Conservation (phyloP, 2,113 vertebrate species). For the Pollachius pollachius region DNA sequence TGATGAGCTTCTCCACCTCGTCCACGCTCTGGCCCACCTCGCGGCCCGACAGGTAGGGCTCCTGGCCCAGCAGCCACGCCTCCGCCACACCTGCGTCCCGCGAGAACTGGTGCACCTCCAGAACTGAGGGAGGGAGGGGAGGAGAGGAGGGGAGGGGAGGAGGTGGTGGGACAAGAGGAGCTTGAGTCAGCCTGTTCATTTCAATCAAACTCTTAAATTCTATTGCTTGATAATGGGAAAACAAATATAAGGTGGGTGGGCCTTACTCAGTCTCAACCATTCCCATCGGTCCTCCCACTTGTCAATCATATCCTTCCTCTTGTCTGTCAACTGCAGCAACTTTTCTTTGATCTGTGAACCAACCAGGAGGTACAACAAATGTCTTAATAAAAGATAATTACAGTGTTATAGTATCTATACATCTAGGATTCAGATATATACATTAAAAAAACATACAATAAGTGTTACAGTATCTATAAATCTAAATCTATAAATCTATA, state of each 20-base stretch:
- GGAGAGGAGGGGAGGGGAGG: too few relatives aligned
- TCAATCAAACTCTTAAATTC: too few relatives aligned
- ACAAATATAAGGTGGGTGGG: neutral
- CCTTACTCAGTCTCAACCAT: conserved; percentile 96
- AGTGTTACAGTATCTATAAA: neutral
- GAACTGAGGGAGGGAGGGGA: conserved; percentile 68
- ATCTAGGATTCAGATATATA: neutral
- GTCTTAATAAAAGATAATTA: neutral
- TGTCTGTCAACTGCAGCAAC: conserved; percentile 91
- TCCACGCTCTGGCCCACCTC: conserved; percentile 93
- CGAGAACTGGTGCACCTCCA: conserved; percentile 98
- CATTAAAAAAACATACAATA: neutral
- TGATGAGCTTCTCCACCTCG: conserved; percentile 95
- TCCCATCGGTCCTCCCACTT: conserved; percentile 99
- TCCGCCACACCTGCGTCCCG: conserved; percentile 93
- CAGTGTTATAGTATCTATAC: neutral
- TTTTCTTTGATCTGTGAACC: conserved; percentile 90
- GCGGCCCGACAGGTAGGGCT: conserved; percentile 90
- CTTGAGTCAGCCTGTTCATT: too few relatives aligned
- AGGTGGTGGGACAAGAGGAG: too few relatives aligned
- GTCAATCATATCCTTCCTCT: conserved; percentile 99
- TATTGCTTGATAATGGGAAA: too few relatives aligned
- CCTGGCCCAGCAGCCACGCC: conserved; percentile 94
- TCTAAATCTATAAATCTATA: too few relatives aligned
- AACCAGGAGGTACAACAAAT: neutral